Conservation (phyloP, 2,888 invertebrate genomes). For the Gerris lacustris region DNA sequence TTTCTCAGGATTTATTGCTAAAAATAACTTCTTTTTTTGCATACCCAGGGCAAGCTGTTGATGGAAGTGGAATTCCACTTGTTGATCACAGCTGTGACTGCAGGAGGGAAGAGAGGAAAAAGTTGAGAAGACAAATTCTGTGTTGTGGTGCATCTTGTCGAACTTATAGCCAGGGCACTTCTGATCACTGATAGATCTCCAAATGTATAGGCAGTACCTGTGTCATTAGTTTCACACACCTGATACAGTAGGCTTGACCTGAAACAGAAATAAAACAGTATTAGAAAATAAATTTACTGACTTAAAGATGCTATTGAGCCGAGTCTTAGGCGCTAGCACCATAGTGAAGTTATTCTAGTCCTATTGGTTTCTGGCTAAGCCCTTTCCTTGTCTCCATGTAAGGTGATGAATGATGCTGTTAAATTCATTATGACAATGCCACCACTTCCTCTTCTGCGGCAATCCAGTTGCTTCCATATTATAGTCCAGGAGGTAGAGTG, state of each 20-base stretch:
- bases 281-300: neutral
- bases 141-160: slow-evolving; percentile 36
- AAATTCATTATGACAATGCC: no score
- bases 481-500: no score
- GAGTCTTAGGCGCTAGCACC: no score
- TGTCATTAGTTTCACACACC: slow-evolving; percentile 37
- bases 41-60: slow-evolving; percentile 49
- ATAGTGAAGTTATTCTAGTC: no score
- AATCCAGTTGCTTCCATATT: no score
- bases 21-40: no score
- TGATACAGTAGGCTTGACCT: slow-evolving; percentile 41
- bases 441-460: no score
- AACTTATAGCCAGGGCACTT: slow-evolving; percentile 39
- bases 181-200: slow-evolving; percentile 34
- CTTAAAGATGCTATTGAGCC: no score
- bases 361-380: no score
- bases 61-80: slow-evolving; percentile 48
- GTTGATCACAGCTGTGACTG: slow-evolving; percentile 46
- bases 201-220: slow-evolving; percentile 22
- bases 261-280: neutral
- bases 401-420: no score
- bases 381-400: no score
- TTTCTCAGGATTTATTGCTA: no score
- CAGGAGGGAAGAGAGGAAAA: slow-evolving; percentile 44
- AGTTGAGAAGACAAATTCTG: slow-evolving; percentile 41